These are phyloP conservation scores for Drosophila obscura DNA, from an alignment of 1,140 invertebrate species.

Conservation along the genomic window DNA sequence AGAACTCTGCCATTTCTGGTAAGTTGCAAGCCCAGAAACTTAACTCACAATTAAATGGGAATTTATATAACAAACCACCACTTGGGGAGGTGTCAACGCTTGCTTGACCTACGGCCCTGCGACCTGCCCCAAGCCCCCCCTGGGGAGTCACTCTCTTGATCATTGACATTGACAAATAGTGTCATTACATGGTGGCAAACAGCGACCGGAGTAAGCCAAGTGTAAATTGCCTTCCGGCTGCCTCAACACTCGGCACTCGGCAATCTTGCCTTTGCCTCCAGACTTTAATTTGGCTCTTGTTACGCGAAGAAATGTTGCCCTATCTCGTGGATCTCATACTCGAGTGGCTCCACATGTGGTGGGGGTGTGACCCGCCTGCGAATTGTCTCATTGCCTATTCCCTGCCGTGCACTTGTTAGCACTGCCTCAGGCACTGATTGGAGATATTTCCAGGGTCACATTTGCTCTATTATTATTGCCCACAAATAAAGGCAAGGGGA, in stretches of 20 bases:
- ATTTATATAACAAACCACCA: constrained; percentile 22
- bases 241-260: constrained; percentile 11
- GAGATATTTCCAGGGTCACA: constrained; percentile 11
- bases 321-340: constrained; percentile 27
- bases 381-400: constrained; percentile 52
- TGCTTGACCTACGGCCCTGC: constrained; percentile 61
- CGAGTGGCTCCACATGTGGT: constrained; percentile 18
- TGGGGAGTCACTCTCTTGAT: neutral
- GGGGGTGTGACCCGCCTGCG: constrained; percentile 30
- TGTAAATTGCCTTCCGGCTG: constrained; percentile 72
- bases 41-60: neutral
- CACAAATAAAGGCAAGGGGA: constrained; percentile 11
- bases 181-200: constrained; percentile 53
- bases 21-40: constrained; percentile 18
- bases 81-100: constrained; percentile 37
- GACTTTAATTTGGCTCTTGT: constrained; percentile 70
- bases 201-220: constrained; percentile 45
- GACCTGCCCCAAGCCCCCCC: constrained; percentile 23
- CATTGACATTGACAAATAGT: constrained; percentile 75
- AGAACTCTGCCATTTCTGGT: constrained; percentile 70
- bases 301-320: constrained; percentile 62
- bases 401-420: constrained; percentile 34
- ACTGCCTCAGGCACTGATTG: constrained; percentile 23
- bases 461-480: neutral
- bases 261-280: constrained; percentile 3